Conservation (phyloP, 2,797 vertebrate genomes). For the Thaleichthys pacificus region DNA sequence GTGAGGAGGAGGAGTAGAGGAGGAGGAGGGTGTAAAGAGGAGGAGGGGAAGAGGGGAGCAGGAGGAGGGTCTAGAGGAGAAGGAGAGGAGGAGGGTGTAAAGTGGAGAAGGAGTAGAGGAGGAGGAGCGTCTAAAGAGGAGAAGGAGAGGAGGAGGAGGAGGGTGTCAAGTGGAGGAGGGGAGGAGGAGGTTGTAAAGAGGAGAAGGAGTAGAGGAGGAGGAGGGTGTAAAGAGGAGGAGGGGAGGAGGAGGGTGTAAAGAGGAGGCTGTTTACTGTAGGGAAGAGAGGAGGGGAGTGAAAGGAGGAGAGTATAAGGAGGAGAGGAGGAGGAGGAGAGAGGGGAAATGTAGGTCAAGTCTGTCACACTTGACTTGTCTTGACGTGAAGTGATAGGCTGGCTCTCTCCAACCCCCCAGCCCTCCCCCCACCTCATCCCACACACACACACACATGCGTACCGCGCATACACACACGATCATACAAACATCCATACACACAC, state of each 20-base stretch:
- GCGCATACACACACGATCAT: background rate
- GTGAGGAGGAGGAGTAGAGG: background rate
- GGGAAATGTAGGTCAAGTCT: constrained; percentile 86
- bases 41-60: constrained; percentile 12
- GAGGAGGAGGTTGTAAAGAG: background rate
- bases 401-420: constrained; percentile 66
- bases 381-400: constrained; percentile 87
- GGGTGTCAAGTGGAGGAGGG: background rate
- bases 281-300: background rate
- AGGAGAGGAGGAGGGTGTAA: constrained; percentile 1
- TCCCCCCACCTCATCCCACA: background rate
- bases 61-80: background rate
- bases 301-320: background rate
- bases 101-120: background rate
- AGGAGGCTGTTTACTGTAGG: too few relatives aligned
- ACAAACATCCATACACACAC: background rate
- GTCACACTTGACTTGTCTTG: constrained; percentile 85
- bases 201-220: background rate
- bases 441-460: background rate
- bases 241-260: background rate
- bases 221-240: background rate
- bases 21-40: too few relatives aligned
- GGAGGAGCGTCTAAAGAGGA: background rate
- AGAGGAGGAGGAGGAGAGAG: constrained; percentile 3
- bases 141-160: background rate